Evolutionary conservation across 2,113 vertebrate genomes (phyloP), one percentile per base, ranked within the genome.

Genomic region (Myotis lucifugus): DNA sequence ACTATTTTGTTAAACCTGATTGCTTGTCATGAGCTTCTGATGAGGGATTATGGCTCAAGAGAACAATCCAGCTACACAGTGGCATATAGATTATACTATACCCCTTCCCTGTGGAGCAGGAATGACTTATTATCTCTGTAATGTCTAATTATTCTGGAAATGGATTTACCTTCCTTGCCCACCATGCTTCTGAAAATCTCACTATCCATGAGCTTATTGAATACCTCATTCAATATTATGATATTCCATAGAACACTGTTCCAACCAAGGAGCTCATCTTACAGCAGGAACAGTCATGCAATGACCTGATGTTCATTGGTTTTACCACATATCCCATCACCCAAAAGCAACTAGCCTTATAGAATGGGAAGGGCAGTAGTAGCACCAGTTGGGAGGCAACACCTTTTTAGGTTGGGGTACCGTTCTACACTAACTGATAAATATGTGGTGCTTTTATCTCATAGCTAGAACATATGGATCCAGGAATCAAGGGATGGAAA

Each of bases 101-200:
- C 46, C 32, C 37, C 54, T 88, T 78, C 66, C 32, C 15, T 50
- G 46, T 56, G 32, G 64, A 85, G 37, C 50, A 85, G 32, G 29
- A 73, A 70, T 88, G 52, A 92, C 94, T 84, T 78, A 21, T 73
- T 91, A 37, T 79, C 46, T 85, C 56, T 67, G 25, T 46, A 88
- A 88, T 92, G 72, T 48, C 48, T 88, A 48, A 82, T 74, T 82
- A 59, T 85, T 56, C 52, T 78, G 84, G 46, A 64, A 96, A 79
- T 40, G 12, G 11, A 88, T 72, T 72, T 91, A 72, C 18, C 37
- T 94, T 56, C 37, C 19, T 84, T 96, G 32, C 25, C n/a, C 12
- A 79, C 1, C 5, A 48, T 79, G 9, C 29, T 73, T 94, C 64
- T 92, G 42, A 34, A 88, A 88, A 56, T 88, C 32, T 91, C 46